These are phyloP conservation scores for Urocitellus parryii DNA, from an alignment of 2,113 vertebrate species.

Conservation along the genomic window DNA sequence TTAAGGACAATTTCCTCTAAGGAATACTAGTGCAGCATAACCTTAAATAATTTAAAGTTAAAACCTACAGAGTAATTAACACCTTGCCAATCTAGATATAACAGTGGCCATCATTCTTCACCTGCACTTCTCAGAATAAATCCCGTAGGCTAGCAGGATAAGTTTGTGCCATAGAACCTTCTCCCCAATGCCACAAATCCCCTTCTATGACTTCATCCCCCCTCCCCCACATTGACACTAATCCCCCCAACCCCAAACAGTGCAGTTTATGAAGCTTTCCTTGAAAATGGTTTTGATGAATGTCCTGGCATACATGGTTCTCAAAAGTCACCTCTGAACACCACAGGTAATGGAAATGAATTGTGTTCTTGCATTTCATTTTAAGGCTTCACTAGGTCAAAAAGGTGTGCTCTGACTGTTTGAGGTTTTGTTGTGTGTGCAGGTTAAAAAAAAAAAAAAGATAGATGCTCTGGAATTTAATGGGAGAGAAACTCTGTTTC, in stretches of 20 bases:
- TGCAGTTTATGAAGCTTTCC: too few relatives aligned
- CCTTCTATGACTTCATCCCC: background rate
- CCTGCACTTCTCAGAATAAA: slow-evolving; percentile 71
- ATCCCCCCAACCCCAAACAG: too few relatives aligned
- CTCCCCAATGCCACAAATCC: slow-evolving; percentile 63
- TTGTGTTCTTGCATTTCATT: background rate
- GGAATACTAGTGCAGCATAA: slow-evolving; percentile 80
- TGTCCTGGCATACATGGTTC: background rate
- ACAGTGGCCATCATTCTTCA: slow-evolving; percentile 66
- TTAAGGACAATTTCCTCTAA: slow-evolving; percentile 75
- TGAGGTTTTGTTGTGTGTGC: background rate
- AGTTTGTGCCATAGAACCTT: background rate
- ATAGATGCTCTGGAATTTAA: background rate
- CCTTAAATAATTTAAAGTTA: slow-evolving; percentile 84
- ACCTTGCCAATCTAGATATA: slow-evolving; percentile 78
- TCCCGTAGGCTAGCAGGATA: background rate
- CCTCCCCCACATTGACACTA: background rate
- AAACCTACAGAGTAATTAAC: slow-evolving; percentile 84
- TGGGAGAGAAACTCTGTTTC: background rate
- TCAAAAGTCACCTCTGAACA: background rate
- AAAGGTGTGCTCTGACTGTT: background rate
- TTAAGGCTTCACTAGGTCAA: background rate
- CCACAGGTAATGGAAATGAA: background rate
- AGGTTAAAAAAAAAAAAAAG: too few relatives aligned
- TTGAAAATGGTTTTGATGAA: slow-evolving; percentile 50